Conservation (phyloP, 2,113 vertebrate genomes). For the Morone chrysops region DNA sequence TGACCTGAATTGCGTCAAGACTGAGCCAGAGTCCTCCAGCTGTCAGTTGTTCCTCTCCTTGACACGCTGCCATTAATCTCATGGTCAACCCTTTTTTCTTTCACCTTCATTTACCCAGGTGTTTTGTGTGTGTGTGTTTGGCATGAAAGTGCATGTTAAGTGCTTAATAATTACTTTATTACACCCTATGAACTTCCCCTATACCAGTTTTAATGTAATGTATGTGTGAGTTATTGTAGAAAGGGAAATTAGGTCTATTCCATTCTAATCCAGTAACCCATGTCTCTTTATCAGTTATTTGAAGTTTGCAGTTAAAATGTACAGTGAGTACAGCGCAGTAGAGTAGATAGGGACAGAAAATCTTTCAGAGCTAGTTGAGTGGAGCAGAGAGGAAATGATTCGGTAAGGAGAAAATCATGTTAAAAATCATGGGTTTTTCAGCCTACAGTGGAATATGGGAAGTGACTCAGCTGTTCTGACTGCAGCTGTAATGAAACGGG, state of each 20-base stretch:
- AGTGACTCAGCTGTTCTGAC: constrained; percentile 50
- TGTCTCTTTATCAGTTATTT: background rate
- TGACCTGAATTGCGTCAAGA: constrained; percentile 36
- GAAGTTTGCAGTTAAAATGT: background rate
- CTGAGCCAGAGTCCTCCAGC: constrained; percentile 49
- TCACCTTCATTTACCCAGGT: constrained; percentile 38
- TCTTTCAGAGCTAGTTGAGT: background rate
- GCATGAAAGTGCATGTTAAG: background rate
- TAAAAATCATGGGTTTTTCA: background rate
- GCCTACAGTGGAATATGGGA: constrained; percentile 7
- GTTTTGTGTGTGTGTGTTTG: background rate
- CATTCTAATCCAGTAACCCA: too few relatives aligned
- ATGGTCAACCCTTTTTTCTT: background rate
- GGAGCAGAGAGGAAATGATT: background rate
- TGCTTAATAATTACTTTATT: background rate
- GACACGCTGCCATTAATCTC: constrained; percentile 45
- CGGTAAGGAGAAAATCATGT: constrained; percentile 1
- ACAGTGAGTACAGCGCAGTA: background rate
- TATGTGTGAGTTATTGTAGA: background rate
- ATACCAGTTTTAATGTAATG: background rate
- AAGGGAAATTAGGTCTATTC: too few relatives aligned
- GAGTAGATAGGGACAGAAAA: background rate
- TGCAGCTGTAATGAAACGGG: constrained; percentile 1
- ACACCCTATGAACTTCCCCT: background rate
- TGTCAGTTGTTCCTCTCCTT: constrained; percentile 51